phyloP scores from a whole-genome alignment of 1,140 invertebrate genomes.

The Propsilocerus akamusi region DNA sequence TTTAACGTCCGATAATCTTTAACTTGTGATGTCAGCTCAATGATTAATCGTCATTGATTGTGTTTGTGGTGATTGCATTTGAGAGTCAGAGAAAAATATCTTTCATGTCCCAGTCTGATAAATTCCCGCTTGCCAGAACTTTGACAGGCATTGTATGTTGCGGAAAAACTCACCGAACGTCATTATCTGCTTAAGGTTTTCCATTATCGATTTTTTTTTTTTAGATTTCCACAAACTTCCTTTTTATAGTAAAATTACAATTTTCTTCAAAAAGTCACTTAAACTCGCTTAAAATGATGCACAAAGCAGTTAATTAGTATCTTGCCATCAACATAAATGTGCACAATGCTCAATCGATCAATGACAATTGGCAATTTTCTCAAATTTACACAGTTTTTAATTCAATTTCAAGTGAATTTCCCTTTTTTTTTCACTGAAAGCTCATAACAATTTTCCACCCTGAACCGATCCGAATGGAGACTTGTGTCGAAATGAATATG shows the following conservation, averaged over 20 bases:
- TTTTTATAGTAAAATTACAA: too few species aligned
- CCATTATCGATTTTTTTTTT: constrained; percentile 2
- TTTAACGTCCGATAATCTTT: too few species aligned
- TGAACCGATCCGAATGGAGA: background rate
- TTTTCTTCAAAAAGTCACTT: too few species aligned
- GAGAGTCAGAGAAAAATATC: too few species aligned
- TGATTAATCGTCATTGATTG: too few species aligned
- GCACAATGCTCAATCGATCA: background rate
- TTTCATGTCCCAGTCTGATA: too few species aligned
- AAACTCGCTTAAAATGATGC: background rate
- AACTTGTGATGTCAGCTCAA: too few species aligned
- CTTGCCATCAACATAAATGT: background rate
- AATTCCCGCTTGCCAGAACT: too few species aligned
- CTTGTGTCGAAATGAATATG: background rate
- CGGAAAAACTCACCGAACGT: background rate
- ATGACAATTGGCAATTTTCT: background rate
- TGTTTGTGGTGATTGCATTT: too few species aligned
- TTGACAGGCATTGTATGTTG: too few species aligned
- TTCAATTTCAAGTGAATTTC: too few species aligned
- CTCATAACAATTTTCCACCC: background rate
- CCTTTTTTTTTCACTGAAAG: too few species aligned
- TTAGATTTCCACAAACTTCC: background rate
- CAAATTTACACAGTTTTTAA: background rate
- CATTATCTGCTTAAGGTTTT: constrained; percentile 1
- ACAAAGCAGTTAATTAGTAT: background rate